A percentile compares a stretch with the other conserved stretches of the same genome.
Conservation (phyloP, 2,113 vertebrate genomes). For the Colius striatus region DNA sequence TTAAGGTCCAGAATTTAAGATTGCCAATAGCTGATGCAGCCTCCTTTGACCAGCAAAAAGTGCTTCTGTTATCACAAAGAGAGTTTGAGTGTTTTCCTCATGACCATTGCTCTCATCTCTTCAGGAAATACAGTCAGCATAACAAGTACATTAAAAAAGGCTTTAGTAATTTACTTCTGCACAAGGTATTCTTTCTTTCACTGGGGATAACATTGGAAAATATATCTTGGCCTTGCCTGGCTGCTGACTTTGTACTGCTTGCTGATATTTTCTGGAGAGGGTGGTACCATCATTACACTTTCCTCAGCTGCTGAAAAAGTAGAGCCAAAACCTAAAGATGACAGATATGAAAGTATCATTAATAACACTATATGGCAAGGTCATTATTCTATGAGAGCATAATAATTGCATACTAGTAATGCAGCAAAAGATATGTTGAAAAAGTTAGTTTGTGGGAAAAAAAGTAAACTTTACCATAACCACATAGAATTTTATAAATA, state of each 20-base stretch:
- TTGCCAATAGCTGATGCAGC: background rate
- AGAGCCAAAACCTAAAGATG: slow-evolving; percentile 88
- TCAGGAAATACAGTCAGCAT: background rate
- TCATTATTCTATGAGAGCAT: background rate
- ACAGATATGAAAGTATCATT: slow-evolving; percentile 3
- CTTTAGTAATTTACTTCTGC: background rate
- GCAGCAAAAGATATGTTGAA: background rate
- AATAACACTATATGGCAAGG: background rate
- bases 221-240: slow-evolving; percentile 80
- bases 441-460: background rate
- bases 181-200: slow-evolving; percentile 18
- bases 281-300: slow-evolving; percentile 79
- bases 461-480: background rate
- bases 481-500: background rate
- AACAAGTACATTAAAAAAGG: background rate
- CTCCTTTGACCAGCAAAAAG: background rate
- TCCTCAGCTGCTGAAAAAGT: slow-evolving; percentile 95
- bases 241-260: slow-evolving; percentile 91
- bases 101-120: background rate
- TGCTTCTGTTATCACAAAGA: background rate
- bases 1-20: background rate
- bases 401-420: background rate
- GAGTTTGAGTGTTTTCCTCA: background rate
- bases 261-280: slow-evolving; percentile 80
- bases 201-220: slow-evolving; percentile 17